Evolutionary conservation across 2,113 vertebrate species (phyloP).

Genomic region (Leptobrachium ailaonicum): DNA sequence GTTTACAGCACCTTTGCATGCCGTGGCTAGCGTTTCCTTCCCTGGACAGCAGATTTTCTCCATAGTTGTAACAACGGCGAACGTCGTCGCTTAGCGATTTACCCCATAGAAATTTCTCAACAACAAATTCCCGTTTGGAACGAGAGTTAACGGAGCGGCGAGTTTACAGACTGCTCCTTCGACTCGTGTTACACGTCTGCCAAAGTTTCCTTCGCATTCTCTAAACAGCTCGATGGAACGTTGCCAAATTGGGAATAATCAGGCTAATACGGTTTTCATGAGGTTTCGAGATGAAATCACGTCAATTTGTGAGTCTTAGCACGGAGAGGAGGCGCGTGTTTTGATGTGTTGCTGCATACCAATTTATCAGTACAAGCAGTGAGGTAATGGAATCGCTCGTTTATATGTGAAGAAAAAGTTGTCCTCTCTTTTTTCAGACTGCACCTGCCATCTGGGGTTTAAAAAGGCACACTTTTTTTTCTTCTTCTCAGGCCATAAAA

Average conservation of each 20-base stretch:
- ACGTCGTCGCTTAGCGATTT: no score
- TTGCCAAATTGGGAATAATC: slow-evolving; percentile 1
- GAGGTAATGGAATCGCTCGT: slow-evolving; percentile 73
- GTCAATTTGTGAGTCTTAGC: slow-evolving; percentile 18
- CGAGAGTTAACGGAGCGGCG: no score
- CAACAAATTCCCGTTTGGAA: no score
- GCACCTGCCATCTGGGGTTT: slow-evolving; percentile 66
- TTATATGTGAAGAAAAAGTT: slow-evolving; percentile 64
- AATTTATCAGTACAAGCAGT: slow-evolving; percentile 66
- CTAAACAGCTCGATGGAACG: slow-evolving; percentile 14
- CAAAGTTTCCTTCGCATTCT: neutral
- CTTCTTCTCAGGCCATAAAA: slow-evolving; percentile 45
- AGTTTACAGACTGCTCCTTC: slow-evolving; percentile 1
- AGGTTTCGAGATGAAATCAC: slow-evolving; percentile 29
- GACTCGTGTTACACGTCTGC: neutral
- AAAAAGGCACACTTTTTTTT: slow-evolving; percentile 59
- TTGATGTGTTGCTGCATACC: slow-evolving; percentile 64
- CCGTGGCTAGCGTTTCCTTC: no score
- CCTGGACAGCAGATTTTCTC: no score
- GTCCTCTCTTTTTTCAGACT: slow-evolving; percentile 58
- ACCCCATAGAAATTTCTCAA: no score
- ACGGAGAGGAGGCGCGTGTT: slow-evolving; percentile 55
- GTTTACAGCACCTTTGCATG: no score
- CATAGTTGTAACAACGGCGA: no score
- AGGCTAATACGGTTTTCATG: neutral